Evolutionary conservation across 2,113 vertebrate species (phyloP), one percentile per base, ranked within the genome.

Genomic region (Nerophis lumbriciformis): DNA sequence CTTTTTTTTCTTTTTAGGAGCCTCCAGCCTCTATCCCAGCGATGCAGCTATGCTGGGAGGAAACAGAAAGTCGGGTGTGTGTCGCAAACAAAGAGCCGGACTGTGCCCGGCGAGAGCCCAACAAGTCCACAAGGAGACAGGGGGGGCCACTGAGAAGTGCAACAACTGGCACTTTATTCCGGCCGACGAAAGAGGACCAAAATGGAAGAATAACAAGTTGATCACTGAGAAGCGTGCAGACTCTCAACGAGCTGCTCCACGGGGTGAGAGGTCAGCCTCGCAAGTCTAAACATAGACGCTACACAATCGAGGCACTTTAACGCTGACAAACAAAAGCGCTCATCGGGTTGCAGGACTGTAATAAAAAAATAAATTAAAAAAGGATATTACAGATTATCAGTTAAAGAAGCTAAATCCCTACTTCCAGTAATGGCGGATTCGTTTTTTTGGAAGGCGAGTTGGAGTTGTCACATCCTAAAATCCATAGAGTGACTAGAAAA

Each of bases 371-470:
- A 70, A 66, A 28, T 28, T 1, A 2, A 3, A 73, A 79, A 53
- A 82, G 72, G 81, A 78, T 79, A 73, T 65, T 68, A 57, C 8
- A 35, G 78, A 81, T 83, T 75, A 75, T 7, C 36, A 73, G 61
- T 61, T 65, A 63, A 66, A 66, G 66, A 74, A 61, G 64, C 61
- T 48, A 71, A 83, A 81, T 68, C 71, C 72, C 65, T 61, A 65
- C 69, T 73, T 49, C 5, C 12, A 54, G 44, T 66, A 66, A 71
- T 73, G 69, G 61, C n/a, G 0, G 48, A 55, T 48, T 52, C 3
- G 28, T 28, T 28, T 28, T 28, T 36, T 3, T 57, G 6, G 53
- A 15, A 15, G 35, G 13, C 14, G 14, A 7, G 15, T n/a, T n/a
- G 53, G 14, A 7, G 15, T n/a, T n/a, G 53, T 21, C 55, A 11